Conservation (phyloP, 2,113 vertebrate genomes). For the Hydropotes inermis region DNA sequence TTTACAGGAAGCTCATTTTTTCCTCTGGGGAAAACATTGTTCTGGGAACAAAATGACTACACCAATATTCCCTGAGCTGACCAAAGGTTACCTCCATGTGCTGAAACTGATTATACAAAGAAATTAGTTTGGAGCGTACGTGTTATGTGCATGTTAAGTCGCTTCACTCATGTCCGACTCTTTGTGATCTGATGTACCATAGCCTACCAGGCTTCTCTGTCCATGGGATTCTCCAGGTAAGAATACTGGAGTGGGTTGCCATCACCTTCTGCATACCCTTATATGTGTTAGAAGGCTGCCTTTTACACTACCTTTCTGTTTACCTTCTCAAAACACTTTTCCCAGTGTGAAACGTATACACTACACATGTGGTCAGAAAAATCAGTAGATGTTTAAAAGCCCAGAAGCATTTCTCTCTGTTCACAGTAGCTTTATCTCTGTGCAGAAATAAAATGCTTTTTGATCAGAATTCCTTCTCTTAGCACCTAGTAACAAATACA, state of each 20-base stretch:
- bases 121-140: neutral
- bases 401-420: neutral
- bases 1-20: neutral
- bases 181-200: neutral
- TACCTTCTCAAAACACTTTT: neutral
- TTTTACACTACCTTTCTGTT: neutral
- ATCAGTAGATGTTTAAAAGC: neutral
- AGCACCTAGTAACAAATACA: neutral
- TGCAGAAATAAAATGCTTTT: constrained; percentile 38
- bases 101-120: neutral
- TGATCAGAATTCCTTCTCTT: neutral
- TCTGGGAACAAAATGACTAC: neutral
- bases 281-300: neutral
- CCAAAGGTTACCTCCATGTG: neutral
- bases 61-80: neutral
- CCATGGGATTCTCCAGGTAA: neutral
- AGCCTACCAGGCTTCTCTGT: neutral
- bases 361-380: neutral
- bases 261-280: neutral
- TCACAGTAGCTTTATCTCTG: neutral
- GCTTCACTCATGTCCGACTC: neutral
- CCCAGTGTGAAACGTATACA: neutral
- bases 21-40: neutral
- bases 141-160: neutral
- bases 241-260: neutral